Percentiles rank a stretch among this genome's conserved stretches.
phyloP scores from a whole-genome alignment of 2,888 invertebrate genomes.

The Subacronicta megacephala region DNA sequence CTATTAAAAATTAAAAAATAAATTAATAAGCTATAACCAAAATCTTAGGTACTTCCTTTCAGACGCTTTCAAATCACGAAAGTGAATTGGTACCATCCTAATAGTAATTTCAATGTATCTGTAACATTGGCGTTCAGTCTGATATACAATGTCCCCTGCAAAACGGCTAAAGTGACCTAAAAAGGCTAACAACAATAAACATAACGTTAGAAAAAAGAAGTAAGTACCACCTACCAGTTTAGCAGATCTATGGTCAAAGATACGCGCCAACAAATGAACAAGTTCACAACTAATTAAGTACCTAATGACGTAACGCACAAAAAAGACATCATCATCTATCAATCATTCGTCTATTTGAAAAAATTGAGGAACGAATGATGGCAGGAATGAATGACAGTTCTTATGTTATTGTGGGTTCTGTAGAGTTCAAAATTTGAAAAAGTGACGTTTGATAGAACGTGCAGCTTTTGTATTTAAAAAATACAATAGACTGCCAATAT shows the following conservation, averaged over 20 bases:
- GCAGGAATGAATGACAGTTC: slow-evolving; percentile 53
- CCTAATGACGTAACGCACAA: slow-evolving; percentile 83
- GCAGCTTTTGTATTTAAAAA: not conserved
- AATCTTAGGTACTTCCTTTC: too few relatives aligned
- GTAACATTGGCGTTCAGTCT: too few relatives aligned
- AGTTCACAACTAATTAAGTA: slow-evolving; percentile 86
- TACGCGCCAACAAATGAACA: slow-evolving; percentile 79
- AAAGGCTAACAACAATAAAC: not conserved
- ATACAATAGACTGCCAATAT: too few relatives aligned
- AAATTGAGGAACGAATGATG: slow-evolving; percentile 68
- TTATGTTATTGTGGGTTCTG: slow-evolving; percentile 35
- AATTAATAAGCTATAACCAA: too few relatives aligned
- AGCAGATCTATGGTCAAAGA: slow-evolving; percentile 40
- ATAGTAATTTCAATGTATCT: too few relatives aligned
- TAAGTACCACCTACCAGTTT: slow-evolving; percentile 26
- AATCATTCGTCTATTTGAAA: slow-evolving; percentile 84
- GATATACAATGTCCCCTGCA: too few relatives aligned
- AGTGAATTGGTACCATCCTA: too few relatives aligned
- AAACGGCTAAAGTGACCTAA: not conserved
- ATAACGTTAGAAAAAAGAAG: not conserved
- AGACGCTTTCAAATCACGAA: too few relatives aligned
- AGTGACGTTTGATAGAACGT: not conserved
- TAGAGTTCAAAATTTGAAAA: slow-evolving; percentile 8
- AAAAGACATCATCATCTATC: slow-evolving; percentile 86
- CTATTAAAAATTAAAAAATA: too few relatives aligned